Conservation (phyloP, 2,797 vertebrate species). For the Cygnus olor region DNA sequence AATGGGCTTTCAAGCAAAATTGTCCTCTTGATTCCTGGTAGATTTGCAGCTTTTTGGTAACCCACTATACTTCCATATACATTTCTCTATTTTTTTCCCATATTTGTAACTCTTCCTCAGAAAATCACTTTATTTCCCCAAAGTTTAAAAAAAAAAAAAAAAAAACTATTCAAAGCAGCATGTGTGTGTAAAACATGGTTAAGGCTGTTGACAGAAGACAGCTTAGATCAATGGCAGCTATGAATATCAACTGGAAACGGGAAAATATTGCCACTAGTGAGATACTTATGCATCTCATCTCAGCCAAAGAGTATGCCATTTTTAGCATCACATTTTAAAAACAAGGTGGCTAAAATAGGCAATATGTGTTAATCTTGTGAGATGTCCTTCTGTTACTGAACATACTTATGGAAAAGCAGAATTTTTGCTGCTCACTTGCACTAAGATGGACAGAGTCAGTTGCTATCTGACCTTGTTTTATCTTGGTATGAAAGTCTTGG, state of each 20-base stretch:
- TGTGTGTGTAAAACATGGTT: not conserved
- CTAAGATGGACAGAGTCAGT: too few relatives aligned
- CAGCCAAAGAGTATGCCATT: not conserved
- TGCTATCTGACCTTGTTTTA: not conserved
- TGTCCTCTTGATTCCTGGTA: not conserved
- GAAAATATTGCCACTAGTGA: not conserved
- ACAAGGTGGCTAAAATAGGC: not conserved
- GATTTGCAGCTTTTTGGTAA: not conserved
- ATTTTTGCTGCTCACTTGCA: not conserved
- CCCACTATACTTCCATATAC: not conserved
- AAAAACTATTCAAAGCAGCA: not conserved
- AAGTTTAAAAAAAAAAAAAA: too few relatives aligned
- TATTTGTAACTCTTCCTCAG: not conserved
- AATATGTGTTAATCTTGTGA: not conserved
- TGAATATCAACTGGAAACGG: not conserved
- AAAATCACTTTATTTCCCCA: not conserved
- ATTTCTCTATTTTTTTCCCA: not conserved
- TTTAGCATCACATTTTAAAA: not conserved
- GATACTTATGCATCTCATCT: fast-evolving
- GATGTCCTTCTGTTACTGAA: not conserved
- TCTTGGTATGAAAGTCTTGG: not conserved
- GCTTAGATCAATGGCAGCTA: not conserved
- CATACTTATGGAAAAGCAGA: not conserved
- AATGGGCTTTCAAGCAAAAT: not conserved
- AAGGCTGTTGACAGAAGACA: not conserved